Conservation (phyloP, 2,797 vertebrate species). For the Argya squamiceps region DNA sequence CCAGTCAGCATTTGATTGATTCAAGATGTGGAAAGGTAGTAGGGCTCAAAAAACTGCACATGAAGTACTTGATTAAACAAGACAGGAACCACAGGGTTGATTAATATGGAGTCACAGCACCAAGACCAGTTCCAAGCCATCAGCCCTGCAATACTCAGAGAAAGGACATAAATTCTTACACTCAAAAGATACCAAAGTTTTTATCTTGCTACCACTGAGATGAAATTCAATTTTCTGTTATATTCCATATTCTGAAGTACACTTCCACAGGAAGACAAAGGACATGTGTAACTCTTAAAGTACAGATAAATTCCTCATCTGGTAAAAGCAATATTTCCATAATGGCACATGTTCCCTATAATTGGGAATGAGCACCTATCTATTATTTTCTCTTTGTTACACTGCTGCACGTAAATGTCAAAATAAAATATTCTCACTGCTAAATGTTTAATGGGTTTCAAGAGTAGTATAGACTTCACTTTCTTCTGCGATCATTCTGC, state of each 20-base stretch:
- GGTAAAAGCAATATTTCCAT: background rate
- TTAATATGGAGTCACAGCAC: conserved; percentile 12
- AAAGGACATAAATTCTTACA: background rate
- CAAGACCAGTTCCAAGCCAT: background rate
- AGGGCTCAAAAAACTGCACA: conserved; percentile 27
- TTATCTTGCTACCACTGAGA: background rate
- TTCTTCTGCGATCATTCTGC: background rate
- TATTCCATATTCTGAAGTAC: background rate
- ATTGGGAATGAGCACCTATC: background rate
- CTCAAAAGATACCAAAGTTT: background rate
- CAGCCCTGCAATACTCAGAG: background rate
- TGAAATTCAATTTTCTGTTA: background rate
- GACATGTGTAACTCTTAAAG: background rate
- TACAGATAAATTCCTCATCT: background rate
- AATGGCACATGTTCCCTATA: background rate
- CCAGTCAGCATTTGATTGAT: conserved; percentile 44
- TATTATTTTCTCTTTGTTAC: background rate
- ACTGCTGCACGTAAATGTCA: background rate
- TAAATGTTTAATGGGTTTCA: background rate
- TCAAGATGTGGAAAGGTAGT: conserved; percentile 26
- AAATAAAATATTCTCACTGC: background rate
- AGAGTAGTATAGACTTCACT: background rate
- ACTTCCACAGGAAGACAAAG: background rate
- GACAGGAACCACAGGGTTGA: conserved; percentile 34
- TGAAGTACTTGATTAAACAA: conserved; percentile 49